Evolutionary conservation across 2,888 invertebrate genomes (phyloP).

Genomic region (Exephanes ischioxanthus): DNA sequence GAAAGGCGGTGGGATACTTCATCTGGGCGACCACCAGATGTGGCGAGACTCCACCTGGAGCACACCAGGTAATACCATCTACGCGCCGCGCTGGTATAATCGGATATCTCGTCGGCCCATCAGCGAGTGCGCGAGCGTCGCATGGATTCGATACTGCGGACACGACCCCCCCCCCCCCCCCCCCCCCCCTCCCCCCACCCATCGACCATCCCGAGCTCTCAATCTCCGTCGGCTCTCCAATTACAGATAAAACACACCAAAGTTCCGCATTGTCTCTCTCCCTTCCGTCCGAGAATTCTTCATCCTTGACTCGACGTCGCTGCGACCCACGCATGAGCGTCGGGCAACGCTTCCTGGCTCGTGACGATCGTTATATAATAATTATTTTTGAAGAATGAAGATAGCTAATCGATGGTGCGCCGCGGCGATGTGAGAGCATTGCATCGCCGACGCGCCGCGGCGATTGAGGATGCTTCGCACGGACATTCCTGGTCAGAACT

Average conservation of each 20-base stretch:
- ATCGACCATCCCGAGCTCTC: background rate
- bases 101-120: constrained; percentile 36
- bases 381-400: background rate
- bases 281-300: background rate
- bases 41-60: constrained; percentile 98
- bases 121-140: constrained; percentile 7
- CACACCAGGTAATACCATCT: constrained; percentile 89
- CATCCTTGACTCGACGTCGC: background rate
- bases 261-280: constrained; percentile 9
- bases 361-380: constrained; percentile 6
- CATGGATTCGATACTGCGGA: background rate
- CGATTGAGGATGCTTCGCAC: background rate
- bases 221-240: constrained; percentile 1
- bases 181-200: background rate
- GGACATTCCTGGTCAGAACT: too few relatives aligned
- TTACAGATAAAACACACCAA: background rate
- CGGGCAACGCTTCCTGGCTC: constrained; percentile 13
- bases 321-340: background rate
- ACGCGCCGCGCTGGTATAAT: constrained; percentile 8
- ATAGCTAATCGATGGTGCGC: background rate
- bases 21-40: constrained; percentile 93
- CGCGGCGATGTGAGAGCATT: background rate
- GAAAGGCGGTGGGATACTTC: constrained; percentile 91
- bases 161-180: background rate
- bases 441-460: background rate